A percentile compares a stretch with the other conserved stretches of the same genome.
These are phyloP conservation scores for Enteromius fasciolatus DNA, from an alignment of 2,797 vertebrate species.

Conservation along the genomic window DNA sequence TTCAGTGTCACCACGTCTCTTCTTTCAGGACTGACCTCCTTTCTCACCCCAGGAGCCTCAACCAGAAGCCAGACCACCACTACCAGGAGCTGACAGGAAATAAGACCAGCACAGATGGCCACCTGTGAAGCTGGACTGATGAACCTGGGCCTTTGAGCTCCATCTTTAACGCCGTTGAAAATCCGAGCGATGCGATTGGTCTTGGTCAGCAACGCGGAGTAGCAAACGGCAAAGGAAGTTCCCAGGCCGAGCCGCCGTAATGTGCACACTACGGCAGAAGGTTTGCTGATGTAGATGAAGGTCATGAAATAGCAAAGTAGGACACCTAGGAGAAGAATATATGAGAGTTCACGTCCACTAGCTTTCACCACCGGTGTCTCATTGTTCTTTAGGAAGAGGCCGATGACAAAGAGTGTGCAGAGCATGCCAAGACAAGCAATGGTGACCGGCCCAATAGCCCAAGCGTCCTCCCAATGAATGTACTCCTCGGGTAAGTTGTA, in stretches of 20 bases:
- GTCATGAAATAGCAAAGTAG: conserved; percentile 99
- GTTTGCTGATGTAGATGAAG: conserved; percentile 95
- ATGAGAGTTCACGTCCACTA: conserved; percentile 94
- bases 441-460: conserved; percentile 94
- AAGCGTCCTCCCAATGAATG: conserved; percentile 94
- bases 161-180: conserved; percentile 92
- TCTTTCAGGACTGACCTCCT: conserved; percentile 90
- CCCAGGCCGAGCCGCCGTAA: conserved; percentile 91
- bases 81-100: conserved; percentile 95
- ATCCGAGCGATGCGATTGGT: conserved; percentile 97
- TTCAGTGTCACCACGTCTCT: conserved; percentile 94
- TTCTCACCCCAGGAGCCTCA: conserved; percentile 91
- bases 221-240: conserved; percentile 94
- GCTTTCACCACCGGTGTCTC: conserved; percentile 96
- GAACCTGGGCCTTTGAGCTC: conserved; percentile 91
- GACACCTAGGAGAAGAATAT: conserved; percentile 92
- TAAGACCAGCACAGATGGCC: conserved; percentile 91
- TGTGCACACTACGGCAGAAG: conserved; percentile 89
- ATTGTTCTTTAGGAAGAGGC: conserved; percentile 90
- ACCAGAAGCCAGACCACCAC: conserved; percentile 92
- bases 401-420: conserved; percentile 90
- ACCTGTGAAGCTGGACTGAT: conserved; percentile 96
- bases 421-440: conserved; percentile 94
- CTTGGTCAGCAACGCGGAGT: conserved; percentile 96
- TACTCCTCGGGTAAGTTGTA: conserved; percentile 95